Conservation (phyloP, 2,888 invertebrate species). For the Calameuta pallipes region DNA sequence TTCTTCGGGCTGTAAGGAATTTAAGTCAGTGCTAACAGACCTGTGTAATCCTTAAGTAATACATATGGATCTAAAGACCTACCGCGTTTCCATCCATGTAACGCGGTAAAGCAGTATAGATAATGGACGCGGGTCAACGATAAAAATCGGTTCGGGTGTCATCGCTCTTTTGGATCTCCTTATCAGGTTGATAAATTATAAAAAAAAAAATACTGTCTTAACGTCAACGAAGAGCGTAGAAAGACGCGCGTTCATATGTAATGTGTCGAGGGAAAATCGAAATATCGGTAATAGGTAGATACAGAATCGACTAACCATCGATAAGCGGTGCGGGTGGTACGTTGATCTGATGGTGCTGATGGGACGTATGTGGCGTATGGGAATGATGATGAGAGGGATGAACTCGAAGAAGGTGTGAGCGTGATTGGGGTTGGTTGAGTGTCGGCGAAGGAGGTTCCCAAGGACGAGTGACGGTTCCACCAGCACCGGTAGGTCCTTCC, state of each 20-base stretch:
- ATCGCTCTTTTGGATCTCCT: neutral
- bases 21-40: neutral
- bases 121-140: neutral
- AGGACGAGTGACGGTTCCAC: conserved; percentile 54
- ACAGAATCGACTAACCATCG: conserved; percentile 47
- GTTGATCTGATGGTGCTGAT: conserved; percentile 54
- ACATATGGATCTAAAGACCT: neutral
- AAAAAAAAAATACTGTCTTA: neutral
- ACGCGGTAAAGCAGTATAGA: neutral
- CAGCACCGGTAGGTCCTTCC: conserved; percentile 38
- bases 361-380: conserved; percentile 48
- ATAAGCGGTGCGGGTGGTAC: conserved; percentile 50
- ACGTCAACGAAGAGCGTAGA: neutral
- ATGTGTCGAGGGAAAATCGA: neutral
- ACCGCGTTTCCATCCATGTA: neutral
- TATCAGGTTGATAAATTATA: neutral
- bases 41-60: neutral
- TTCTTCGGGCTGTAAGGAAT: neutral
- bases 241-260: neutral
- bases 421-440: conserved; percentile 47
- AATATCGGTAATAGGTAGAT: neutral
- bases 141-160: neutral
- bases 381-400: conserved; percentile 49
- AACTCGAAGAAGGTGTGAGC: conserved; percentile 52
- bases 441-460: conserved; percentile 63